Percentiles rank a stretch among this genome's conserved stretches.
These are phyloP conservation scores for Centruroides vittatus DNA, from an alignment of 1,140 invertebrate genomes.

Conservation along the genomic window DNA sequence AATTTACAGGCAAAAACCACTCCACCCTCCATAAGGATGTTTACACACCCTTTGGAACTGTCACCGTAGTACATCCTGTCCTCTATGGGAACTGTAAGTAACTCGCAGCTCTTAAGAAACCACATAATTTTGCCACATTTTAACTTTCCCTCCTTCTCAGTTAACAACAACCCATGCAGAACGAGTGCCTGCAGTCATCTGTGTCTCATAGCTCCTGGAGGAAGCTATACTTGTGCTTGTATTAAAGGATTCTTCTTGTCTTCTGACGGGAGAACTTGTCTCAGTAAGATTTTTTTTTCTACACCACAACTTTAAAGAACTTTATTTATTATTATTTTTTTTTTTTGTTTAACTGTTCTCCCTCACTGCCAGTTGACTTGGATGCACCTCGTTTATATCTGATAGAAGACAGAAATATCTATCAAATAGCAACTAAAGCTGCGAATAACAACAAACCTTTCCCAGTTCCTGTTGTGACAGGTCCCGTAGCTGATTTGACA, in stretches of 20 bases:
- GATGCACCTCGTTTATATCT: slow-evolving; percentile 6
- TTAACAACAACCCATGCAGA: slow-evolving; percentile 44
- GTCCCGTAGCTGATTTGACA: slow-evolving; percentile 3
- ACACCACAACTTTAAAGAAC: not conserved
- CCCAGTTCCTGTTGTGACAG: no score
- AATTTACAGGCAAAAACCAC: slow-evolving; percentile 41
- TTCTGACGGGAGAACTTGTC: slow-evolving; percentile 25
- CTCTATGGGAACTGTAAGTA: slow-evolving; percentile 23
- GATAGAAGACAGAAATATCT: slow-evolving; percentile 3
- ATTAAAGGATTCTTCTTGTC: slow-evolving; percentile 46
- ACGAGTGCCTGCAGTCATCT: slow-evolving; percentile 54
- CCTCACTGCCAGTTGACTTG: no score
- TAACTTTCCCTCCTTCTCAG: not conserved
- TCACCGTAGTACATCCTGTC: slow-evolving; percentile 31
- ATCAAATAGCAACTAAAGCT: slow-evolving; percentile 8
- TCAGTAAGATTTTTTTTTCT: slow-evolving; percentile 18
- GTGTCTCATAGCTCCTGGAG: slow-evolving; percentile 52
- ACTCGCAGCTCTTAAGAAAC: not conserved
- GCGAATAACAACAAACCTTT: not conserved
- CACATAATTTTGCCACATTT: not conserved
- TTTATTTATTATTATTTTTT: not conserved
- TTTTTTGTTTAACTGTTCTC: not conserved
- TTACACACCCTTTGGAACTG: slow-evolving; percentile 27
- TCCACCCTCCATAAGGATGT: slow-evolving; percentile 21
- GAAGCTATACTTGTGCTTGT: slow-evolving; percentile 54